phyloP scores from a whole-genome alignment of 2,888 invertebrate species.

The Cepaea hortensis region DNA sequence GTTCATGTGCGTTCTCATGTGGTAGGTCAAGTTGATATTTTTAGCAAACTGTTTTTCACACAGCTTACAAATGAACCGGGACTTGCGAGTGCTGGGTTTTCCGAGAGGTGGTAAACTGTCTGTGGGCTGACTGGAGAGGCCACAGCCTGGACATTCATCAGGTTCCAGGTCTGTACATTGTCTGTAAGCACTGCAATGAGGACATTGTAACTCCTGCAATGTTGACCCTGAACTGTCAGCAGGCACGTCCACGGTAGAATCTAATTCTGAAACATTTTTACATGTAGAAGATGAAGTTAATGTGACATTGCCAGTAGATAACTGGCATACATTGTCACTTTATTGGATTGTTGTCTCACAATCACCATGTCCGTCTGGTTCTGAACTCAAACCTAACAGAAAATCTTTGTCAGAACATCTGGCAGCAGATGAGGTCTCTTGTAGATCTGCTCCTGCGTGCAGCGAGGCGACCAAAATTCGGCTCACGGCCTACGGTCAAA shows the following conservation, averaged over 20 bases:
- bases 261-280: too few relatives aligned
- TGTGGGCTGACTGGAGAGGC: background rate
- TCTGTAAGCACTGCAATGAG: background rate
- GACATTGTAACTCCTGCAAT: background rate
- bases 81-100: background rate
- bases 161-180: background rate
- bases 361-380: too few relatives aligned
- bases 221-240: background rate
- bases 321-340: too few relatives aligned
- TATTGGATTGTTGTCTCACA: too few relatives aligned
- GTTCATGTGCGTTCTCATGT: background rate
- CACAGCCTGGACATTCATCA: slow-evolving; percentile 21
- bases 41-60: background rate
- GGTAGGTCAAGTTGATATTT: background rate
- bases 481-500: too few relatives aligned
- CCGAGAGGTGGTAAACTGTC: background rate
- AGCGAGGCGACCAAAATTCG: too few relatives aligned
- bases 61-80: background rate
- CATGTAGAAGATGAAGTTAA: too few relatives aligned
- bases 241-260: background rate
- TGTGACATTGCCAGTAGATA: too few relatives aligned
- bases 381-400: too few relatives aligned
- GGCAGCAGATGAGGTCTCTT: background rate
- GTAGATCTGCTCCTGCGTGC: background rate
- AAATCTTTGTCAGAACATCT: too few relatives aligned